These are phyloP conservation scores for Ptychoptera contaminata DNA, from an alignment of 2,888 invertebrate species.

Conservation along the genomic window DNA sequence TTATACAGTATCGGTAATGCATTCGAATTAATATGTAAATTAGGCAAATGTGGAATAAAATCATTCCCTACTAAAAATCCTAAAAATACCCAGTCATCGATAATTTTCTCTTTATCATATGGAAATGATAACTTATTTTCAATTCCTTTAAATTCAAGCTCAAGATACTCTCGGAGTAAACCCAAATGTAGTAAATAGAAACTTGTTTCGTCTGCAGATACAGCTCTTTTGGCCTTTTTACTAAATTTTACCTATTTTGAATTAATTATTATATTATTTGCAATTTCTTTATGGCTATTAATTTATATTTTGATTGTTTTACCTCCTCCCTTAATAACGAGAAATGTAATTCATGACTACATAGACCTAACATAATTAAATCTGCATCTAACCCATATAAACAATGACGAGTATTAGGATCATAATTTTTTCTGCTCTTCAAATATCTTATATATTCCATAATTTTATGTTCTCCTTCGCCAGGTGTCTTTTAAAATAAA, in stretches of 20 bases:
- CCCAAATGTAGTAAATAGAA: conserved; percentile 89
- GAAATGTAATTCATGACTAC: conserved; percentile 92
- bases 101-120: conserved; percentile 77
- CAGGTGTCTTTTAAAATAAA: conserved; percentile 52
- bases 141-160: conserved; percentile 70
- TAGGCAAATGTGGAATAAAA: conserved; percentile 91
- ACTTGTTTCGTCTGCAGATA: conserved; percentile 74
- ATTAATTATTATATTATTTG: not conserved
- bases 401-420: conserved; percentile 88
- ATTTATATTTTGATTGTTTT: conserved; percentile 8
- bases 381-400: conserved; percentile 96
- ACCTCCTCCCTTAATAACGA: conserved; percentile 89
- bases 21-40: conserved; percentile 84
- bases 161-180: conserved; percentile 80
- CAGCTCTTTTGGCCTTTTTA: conserved; percentile 45
- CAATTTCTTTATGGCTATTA: no score
- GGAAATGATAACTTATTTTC: conserved; percentile 48
- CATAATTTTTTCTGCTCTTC: conserved; percentile 67
- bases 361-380: conserved; percentile 90
- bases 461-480: conserved; percentile 96
- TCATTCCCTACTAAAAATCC: conserved; percentile 96
- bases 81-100: conserved; percentile 98
- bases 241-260: conserved; percentile 55
- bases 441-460: conserved; percentile 95
- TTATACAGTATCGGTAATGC: conserved; percentile 75